These are phyloP conservation scores for Platygyra sinensis DNA, from an alignment of 64 coral and sea anemone species.

Conservation along the genomic window DNA sequence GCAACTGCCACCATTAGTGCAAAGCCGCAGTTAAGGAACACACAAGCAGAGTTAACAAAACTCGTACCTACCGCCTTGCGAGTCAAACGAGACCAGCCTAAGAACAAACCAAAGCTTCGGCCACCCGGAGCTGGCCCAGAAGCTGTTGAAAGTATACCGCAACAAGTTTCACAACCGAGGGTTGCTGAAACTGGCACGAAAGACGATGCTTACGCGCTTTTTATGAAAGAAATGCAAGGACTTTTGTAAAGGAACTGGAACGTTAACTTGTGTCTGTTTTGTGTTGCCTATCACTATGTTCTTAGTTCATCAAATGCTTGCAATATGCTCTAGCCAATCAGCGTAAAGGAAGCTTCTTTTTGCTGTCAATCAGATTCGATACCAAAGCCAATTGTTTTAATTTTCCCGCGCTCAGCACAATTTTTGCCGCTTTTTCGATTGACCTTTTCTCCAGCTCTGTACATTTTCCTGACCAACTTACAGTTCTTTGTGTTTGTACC, in stretches of 20 bases:
- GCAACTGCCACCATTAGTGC: constrained; percentile 77
- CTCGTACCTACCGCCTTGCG: constrained; percentile 92
- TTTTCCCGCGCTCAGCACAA: too few species aligned
- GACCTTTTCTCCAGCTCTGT: too few species aligned
- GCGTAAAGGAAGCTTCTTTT: too few species aligned
- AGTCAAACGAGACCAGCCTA: constrained; percentile 92
- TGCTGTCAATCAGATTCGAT: too few species aligned
- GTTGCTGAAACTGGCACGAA: constrained; percentile 82
- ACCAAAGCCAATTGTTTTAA: too few species aligned
- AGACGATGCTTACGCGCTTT: constrained; percentile 96
- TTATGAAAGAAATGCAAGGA: constrained; percentile 99
- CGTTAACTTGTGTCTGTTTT: neutral
- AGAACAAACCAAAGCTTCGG: constrained; percentile 72
- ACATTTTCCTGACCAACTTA: too few species aligned
- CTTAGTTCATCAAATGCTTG: too few species aligned
- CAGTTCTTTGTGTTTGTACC: too few species aligned
- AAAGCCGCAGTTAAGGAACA: constrained; percentile 96
- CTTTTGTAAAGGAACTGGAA: constrained; percentile 63
- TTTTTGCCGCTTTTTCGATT: too few species aligned
- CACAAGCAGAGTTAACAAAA: constrained; percentile 94
- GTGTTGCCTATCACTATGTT: neutral
- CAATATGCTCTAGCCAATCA: too few species aligned
- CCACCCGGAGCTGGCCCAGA: constrained; percentile 48
- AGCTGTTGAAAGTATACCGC: constrained; percentile 69
- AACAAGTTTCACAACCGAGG: constrained; percentile 55